Conservation (phyloP, 2,888 invertebrate species). For the Pelosia muscerda region DNA sequence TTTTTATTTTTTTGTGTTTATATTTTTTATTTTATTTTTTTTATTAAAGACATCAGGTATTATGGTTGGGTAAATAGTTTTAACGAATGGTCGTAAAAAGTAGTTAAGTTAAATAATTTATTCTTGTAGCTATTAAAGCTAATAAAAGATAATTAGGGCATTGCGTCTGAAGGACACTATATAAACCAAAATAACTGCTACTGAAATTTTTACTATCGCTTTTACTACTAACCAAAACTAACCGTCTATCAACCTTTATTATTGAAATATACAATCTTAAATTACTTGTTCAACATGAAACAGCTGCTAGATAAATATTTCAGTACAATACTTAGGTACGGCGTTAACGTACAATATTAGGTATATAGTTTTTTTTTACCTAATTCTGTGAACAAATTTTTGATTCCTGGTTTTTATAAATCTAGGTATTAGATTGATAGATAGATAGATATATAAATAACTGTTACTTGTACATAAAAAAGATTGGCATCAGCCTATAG, state of each 20-base stretch:
- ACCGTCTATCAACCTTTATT: conserved; percentile 26
- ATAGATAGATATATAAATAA: too few species aligned
- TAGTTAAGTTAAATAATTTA: background rate
- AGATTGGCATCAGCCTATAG: too few species aligned
- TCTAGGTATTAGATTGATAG: too few species aligned
- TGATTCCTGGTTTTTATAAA: too few species aligned
- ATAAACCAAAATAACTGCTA: conserved; percentile 31
- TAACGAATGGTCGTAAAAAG: conserved; percentile 2
- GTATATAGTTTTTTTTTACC: too few species aligned
- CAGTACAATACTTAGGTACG: too few species aligned
- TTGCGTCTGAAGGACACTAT: conserved; percentile 45
- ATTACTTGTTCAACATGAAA: conserved; percentile 8
- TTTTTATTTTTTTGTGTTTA: too few species aligned
- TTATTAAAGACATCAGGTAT: background rate
- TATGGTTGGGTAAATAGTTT: conserved; percentile 9
- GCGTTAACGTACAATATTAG: background rate
- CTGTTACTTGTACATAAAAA: too few species aligned
- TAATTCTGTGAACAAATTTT: too few species aligned
- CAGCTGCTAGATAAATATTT: background rate
- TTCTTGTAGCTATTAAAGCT: background rate
- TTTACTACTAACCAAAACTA: conserved; percentile 28
- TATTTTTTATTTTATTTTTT: background rate
- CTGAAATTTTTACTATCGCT: conserved; percentile 44
- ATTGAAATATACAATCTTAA: conserved; percentile 27
- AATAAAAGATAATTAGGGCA: conserved; percentile 39